Base-by-base conservation (phyloP, 2,797 vertebrate genomes). In the Acrossocheilus fasciatus region DNA sequence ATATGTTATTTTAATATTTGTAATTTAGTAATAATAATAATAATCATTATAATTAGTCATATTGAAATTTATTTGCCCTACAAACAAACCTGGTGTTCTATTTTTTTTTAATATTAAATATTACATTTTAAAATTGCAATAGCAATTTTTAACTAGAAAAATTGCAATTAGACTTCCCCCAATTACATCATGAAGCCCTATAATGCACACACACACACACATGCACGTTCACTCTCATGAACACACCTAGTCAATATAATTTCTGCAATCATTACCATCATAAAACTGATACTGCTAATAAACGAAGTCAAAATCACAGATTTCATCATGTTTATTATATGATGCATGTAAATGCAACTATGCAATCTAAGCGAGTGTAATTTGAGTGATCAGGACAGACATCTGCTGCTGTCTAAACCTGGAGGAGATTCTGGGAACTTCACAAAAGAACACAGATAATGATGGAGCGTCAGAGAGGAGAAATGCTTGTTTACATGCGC, bases 401-500 rank as follows among this genome's bases (percentile, higher is more conserved):
- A 76, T 84, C 78, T 85, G 77, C 34, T 57, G 69, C n/a, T 11
- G 6, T 83, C 26, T 36, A 69, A 59, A 8, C 43, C 68, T 68
- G 57, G 81, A 80, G 66, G 43, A 23, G n/a, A 69, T 76, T 75
- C 68, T 82, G 62, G 66, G 81, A 78, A n/a, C 72, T 64, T 36
- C 82, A 78, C 12, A 52, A 5, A 30, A 34, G 69, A 80, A 59
- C 15, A 62, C 14, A 18, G 17, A 20, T 45, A 34, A 45, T 50
- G 15, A 75, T 41, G 77, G 10, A 84, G 43, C 12, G 52, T 82
- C 11, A 81, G 68, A 54, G 57, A 81, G 81, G 87, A 91, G 41
- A 39, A 90, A 91, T 85, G 86, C 84, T 90, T 85, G 84, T 93
- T 92, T 91, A 88, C 91, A 90, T 92, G 88, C 91, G 81, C 87